Evolutionary conservation across 2,888 invertebrate species (phyloP).

Genomic region (Ectobius pallidus): DNA sequence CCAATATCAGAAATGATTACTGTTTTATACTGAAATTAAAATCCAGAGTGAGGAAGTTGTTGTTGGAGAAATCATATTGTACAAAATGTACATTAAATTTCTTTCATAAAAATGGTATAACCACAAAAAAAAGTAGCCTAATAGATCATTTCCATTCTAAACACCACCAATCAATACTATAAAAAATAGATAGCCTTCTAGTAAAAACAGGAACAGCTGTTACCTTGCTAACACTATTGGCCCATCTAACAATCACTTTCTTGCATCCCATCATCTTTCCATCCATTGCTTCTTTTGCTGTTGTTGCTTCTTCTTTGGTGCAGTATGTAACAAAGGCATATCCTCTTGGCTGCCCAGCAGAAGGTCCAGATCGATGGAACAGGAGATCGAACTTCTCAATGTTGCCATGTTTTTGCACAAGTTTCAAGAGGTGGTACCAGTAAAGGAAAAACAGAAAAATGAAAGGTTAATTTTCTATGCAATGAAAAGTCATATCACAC

Average conservation of each 20-base stretch:
- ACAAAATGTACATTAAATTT: no score
- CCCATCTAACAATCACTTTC: slow-evolving; percentile 79
- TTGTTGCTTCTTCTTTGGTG: slow-evolving; percentile 69
- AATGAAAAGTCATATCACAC: slow-evolving; percentile 16
- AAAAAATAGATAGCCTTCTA: no score
- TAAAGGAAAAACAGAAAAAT: slow-evolving; percentile 55
- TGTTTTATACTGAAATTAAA: no score
- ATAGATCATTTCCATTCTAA: no score
- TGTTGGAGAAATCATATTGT: no score
- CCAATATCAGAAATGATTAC: no score
- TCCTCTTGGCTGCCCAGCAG: slow-evolving; percentile 87
- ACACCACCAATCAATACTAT: no score
- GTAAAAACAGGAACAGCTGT: no score
- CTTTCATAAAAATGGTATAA: no score
- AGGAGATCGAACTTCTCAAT: slow-evolving; percentile 96
- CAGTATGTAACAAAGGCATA: slow-evolving; percentile 91
- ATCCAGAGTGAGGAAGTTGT: no score
- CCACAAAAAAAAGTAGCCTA: no score
- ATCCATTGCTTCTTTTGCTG: slow-evolving; percentile 74
- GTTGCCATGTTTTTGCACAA: slow-evolving; percentile 91
- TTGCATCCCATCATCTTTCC: slow-evolving; percentile 76
- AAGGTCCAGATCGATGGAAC: slow-evolving; percentile 89
- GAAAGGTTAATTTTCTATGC: slow-evolving; percentile 51
- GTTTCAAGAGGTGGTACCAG: slow-evolving; percentile 95
- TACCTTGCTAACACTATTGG: slow-evolving; percentile 74